A percentile compares a stretch with the other conserved stretches of the same genome.
Conservation (phyloP, 2,113 vertebrate species). For the Sapajus apella region DNA sequence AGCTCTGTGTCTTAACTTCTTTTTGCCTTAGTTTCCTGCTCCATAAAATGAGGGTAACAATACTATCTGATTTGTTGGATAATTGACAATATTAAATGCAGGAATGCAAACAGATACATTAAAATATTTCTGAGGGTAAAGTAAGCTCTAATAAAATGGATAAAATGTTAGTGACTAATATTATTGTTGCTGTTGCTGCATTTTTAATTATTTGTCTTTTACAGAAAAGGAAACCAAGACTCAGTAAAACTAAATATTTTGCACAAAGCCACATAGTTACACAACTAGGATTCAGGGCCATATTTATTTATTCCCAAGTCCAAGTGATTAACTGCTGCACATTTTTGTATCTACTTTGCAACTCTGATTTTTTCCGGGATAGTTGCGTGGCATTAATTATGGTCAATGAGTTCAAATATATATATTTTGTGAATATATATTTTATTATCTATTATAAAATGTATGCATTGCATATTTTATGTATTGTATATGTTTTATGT, state of each 20-base stretch:
- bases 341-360: background rate
- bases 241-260: background rate
- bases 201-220: background rate
- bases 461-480: too few species aligned
- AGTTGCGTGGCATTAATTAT: background rate
- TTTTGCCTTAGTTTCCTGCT: background rate
- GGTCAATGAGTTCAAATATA: background rate
- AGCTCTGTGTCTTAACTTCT: background rate
- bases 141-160: background rate
- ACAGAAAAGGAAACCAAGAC: background rate
- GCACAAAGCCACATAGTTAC: background rate
- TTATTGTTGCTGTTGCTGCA: background rate
- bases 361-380: background rate
- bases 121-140: background rate
- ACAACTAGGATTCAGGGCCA: background rate
- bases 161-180: background rate
- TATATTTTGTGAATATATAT: background rate
- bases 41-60: background rate
- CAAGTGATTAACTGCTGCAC: background rate
- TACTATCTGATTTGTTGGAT: background rate
- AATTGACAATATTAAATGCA: background rate
- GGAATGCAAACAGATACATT: background rate
- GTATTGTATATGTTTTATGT: too few species aligned
- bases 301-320: background rate
- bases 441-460: too few species aligned